A percentile compares a stretch with the other conserved stretches of the same genome.
Conservation (phyloP, 2,888 invertebrate species). For the Chloromyia formosa region DNA sequence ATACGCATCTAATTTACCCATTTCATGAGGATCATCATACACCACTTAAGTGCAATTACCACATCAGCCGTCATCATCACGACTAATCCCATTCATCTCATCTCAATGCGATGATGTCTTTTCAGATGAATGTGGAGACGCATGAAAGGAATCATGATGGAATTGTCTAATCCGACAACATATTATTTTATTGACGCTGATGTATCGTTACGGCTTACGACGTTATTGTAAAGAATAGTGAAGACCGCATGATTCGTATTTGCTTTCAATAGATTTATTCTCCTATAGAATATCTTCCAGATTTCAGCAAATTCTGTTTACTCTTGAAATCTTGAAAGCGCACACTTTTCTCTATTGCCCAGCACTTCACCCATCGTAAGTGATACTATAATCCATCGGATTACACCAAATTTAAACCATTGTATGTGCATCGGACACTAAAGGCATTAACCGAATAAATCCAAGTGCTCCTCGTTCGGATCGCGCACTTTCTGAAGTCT, state of each 20-base stretch:
- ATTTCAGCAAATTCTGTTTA: no score
- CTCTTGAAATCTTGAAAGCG: no score
- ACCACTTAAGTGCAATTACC: constrained; percentile 33
- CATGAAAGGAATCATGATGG: neutral
- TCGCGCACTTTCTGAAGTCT: neutral
- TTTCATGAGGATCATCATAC: constrained; percentile 30
- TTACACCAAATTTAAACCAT: no score
- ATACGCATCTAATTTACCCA: neutral
- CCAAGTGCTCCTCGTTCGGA: neutral
- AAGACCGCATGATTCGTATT: no score
- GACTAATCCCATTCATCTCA: constrained; percentile 29
- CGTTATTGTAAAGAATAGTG: no score
- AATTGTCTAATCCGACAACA: constrained; percentile 12
- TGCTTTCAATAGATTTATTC: no score
- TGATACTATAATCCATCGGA: no score
- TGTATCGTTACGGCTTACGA: neutral
- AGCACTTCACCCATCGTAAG: no score
- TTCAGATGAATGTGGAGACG: neutral
- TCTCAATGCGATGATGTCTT: constrained; percentile 4
- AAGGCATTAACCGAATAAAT: no score
- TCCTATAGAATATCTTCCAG: no score
- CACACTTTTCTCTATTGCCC: no score
- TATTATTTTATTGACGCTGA: constrained; percentile 7
- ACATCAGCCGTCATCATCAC: constrained; percentile 19
- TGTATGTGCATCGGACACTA: no score